A percentile compares a stretch with the other conserved stretches of the same genome.
These are phyloP conservation scores for Doryteuthis pealeii DNA, from an alignment of 1,140 invertebrate genomes.

Conservation along the genomic window DNA sequence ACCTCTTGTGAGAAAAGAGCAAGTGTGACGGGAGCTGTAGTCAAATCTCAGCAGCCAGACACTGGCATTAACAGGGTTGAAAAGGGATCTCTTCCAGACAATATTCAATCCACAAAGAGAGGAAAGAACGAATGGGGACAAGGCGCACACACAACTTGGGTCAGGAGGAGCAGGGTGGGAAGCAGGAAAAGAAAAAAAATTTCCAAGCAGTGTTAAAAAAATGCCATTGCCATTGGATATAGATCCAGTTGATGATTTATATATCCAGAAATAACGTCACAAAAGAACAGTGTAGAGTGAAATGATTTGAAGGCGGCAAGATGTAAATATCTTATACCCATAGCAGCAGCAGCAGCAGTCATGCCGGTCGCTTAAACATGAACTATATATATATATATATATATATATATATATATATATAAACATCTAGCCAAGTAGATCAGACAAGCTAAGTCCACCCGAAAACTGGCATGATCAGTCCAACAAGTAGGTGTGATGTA, in stretches of 20 bases:
- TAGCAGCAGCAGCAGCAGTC: not conserved
- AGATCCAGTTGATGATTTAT: too few species aligned
- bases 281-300: too few species aligned
- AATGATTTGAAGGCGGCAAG: too few species aligned
- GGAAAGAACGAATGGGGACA: not conserved
- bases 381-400: not conserved
- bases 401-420: not conserved
- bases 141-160: not conserved
- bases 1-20: constrained; percentile 10
- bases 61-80: not conserved
- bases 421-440: not conserved
- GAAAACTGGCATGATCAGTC: not conserved
- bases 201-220: not conserved
- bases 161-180: too few species aligned
- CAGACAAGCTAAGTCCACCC: not conserved
- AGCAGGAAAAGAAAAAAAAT: not conserved
- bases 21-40: not conserved
- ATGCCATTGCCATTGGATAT: too few species aligned
- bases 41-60: constrained; percentile 3
- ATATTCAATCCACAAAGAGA: not conserved
- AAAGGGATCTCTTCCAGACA: not conserved
- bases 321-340: constrained; percentile 1
- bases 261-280: too few species aligned
- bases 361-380: not conserved
- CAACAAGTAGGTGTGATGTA: constrained; percentile 6